These are phyloP conservation scores for Drosophila vallismaia DNA, from an alignment of 2,888 invertebrate species.

Conservation along the genomic window DNA sequence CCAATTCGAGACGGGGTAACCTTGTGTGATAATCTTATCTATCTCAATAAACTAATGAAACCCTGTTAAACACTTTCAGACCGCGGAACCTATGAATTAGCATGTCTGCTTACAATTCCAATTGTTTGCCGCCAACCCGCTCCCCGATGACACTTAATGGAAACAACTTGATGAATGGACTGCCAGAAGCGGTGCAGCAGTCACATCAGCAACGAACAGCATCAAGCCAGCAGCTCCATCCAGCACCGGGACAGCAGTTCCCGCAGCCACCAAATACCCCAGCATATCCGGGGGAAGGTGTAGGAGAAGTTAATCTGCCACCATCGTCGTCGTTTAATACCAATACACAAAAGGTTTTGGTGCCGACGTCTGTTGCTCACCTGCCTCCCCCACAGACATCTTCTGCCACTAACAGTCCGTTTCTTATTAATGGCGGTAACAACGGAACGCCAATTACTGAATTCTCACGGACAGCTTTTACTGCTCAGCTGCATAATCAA, in stretches of 20 bases:
- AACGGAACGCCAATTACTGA: conserved; percentile 75
- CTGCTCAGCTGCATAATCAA: conserved; percentile 54
- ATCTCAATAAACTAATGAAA: conserved; percentile 10
- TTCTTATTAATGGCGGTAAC: conserved; percentile 68
- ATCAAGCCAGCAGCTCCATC: conserved; percentile 37
- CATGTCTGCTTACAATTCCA: conserved; percentile 69
- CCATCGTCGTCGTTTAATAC: conserved; percentile 56
- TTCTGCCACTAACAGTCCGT: conserved; percentile 62
- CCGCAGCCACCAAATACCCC: conserved; percentile 34
- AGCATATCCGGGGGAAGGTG: conserved; percentile 35
- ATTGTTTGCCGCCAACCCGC: conserved; percentile 47
- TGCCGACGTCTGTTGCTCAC: conserved; percentile 50
- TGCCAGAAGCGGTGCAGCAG: conserved; percentile 42
- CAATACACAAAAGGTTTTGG: conserved; percentile 59
- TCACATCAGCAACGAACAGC: conserved; percentile 40
- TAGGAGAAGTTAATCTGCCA: conserved; percentile 16
- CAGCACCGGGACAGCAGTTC: conserved; percentile 28
- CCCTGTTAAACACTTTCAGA: conserved; percentile 33
- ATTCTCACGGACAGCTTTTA: conserved; percentile 83
- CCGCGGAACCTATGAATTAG: conserved; percentile 64
- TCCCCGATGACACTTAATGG: conserved; percentile 29
- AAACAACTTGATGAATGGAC: conserved; percentile 63
- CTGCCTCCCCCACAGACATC: conserved; percentile 74
- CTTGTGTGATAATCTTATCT: conserved; percentile 39
- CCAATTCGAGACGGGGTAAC: conserved; percentile 12